Evolutionary conservation across 1,140 invertebrate species (phyloP), one percentile per base, ranked within the genome.

Genomic region (Hypsibius dujardini): DNA sequence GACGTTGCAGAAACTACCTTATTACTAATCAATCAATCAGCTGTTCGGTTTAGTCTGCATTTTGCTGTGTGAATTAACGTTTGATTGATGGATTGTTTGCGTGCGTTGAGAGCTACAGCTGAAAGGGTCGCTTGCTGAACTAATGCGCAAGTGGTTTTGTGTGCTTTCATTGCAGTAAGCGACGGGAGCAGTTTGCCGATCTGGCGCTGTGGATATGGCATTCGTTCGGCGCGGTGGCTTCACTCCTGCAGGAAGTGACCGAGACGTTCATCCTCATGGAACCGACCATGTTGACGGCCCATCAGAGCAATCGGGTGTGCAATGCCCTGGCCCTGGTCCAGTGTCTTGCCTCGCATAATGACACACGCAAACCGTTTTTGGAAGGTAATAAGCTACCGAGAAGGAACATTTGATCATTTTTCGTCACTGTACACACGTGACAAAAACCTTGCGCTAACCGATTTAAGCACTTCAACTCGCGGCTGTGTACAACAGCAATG

Each of bases 341-440:
- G 77, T 98, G 95, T 82, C 92, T 99, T n/a, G 96, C 96, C 1
- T 96, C 93, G 47, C 96, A 99, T 81, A 90, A 91, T 7, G 95
- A 98, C 78, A 99, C 96, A 0, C 83, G 95, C 75, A 90, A 90
- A 47, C 88, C 89, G 60, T 96, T 97, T 80, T 81, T 96, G 47
- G 85, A 90, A 76, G 82, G 85, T 86, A 75, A 28, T 28, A 28
- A 28, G 28, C 28, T 28, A 28, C 28, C 28, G 28, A 28, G 28
- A 28, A 28, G 28, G 28, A 28, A 28, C 28, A 28, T 0, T 28
- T 28, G 28, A n/a, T n/a, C n/a, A n/a, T n/a, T n/a, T n/a, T n/a
- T 28, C 28, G 28, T 28, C 0, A 28, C 28, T 28, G 28, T 28
- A 28, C 28, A 28, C 28, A 28, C 28, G 28, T 28, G 0, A 0